phyloP scores from a whole-genome alignment of 2,113 vertebrate genomes.

The Chlamydotis undulata region DNA sequence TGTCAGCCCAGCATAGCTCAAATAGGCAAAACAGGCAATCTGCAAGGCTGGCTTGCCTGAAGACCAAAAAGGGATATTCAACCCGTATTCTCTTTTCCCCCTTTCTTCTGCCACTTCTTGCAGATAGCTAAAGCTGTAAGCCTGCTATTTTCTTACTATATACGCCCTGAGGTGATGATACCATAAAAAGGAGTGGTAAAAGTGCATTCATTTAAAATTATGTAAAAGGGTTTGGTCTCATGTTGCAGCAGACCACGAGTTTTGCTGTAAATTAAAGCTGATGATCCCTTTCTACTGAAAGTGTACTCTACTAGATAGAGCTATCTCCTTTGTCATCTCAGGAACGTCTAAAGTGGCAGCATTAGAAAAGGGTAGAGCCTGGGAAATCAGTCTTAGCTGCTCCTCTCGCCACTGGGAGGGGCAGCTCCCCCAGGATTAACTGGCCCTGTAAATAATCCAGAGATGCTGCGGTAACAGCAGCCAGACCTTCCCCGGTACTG shows the following conservation, averaged over 20 bases:
- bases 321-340: neutral
- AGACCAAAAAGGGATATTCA: too few species aligned
- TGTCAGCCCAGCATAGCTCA: neutral
- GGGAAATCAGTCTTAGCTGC: neutral
- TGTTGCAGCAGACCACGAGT: neutral
- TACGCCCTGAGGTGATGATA: neutral
- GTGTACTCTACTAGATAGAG: too few species aligned
- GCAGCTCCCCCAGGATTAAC: neutral
- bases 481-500: neutral
- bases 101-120: neutral
- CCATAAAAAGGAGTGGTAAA: neutral
- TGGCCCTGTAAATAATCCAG: rapidly evolving
- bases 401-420: neutral
- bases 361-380: neutral
- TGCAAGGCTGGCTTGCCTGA: neutral
- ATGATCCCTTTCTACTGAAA: rapidly evolving
- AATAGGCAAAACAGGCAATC: neutral
- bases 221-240: neutral
- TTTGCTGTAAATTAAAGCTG: neutral
- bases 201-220: neutral
- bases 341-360: rapidly evolving
- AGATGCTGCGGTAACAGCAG: neutral
- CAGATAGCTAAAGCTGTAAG: neutral
- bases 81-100: rapidly evolving
- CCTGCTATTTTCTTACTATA: neutral